Conservation (phyloP, 2,888 invertebrate genomes). For the Heteromurus nitidus region DNA sequence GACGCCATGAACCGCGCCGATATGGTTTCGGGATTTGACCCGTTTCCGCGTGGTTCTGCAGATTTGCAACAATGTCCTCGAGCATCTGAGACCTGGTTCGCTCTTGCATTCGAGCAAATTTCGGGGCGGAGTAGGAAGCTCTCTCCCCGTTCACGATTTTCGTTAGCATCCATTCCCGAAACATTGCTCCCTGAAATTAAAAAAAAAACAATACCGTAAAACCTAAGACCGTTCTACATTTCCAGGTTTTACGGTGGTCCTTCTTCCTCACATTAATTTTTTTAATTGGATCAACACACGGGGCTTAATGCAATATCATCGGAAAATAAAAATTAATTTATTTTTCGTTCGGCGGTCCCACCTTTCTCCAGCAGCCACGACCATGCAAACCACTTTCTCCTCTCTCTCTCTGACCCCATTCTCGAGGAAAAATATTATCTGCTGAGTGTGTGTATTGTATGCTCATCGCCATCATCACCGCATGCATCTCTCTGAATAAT, state of each 20-base stretch:
- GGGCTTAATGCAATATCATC: too few relatives aligned
- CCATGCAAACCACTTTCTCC: too few relatives aligned
- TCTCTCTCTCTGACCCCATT: too few relatives aligned
- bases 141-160: slow-evolving; percentile 96
- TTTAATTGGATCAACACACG: too few relatives aligned
- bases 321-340: too few relatives aligned
- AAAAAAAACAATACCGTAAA: slow-evolving; percentile 23
- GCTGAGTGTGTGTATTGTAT: too few relatives aligned
- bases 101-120: slow-evolving; percentile 96
- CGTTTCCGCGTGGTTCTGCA: slow-evolving; percentile 95
- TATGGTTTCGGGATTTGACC: slow-evolving; percentile 97
- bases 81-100: slow-evolving; percentile 94
- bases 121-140: slow-evolving; percentile 94
- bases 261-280: neutral
- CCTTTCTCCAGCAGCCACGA: too few relatives aligned
- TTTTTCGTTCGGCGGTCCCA: too few relatives aligned
- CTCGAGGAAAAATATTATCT: too few relatives aligned
- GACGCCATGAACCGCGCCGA: slow-evolving; percentile 91
- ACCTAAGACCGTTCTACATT: neutral
- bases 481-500: too few relatives aligned
- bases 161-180: slow-evolving; percentile 94
- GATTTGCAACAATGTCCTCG: slow-evolving; percentile 93
- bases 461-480: too few relatives aligned
- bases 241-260: too few relatives aligned
- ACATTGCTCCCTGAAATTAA: slow-evolving; percentile 85